Evolutionary conservation across 2,113 vertebrate species (phyloP).

Genomic region (Erythrocercus mccallii): DNA sequence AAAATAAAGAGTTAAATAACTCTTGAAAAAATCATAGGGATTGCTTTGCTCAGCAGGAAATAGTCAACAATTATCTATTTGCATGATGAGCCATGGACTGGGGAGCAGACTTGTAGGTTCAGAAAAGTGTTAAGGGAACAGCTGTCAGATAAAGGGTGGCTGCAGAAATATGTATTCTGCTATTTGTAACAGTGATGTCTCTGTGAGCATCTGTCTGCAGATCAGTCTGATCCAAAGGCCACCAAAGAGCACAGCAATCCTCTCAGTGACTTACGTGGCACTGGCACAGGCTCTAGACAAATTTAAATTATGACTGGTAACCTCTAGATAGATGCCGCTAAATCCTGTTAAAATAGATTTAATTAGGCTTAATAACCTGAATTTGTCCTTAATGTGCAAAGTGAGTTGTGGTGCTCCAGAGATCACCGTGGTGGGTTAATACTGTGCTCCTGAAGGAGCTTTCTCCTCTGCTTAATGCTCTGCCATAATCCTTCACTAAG

Average conservation of each 20-base stretch:
- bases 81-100: constrained; percentile 12
- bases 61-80: not conserved
- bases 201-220: not conserved
- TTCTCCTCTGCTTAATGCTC: not conserved
- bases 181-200: not conserved
- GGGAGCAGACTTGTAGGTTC: not conserved
- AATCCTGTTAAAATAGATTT: not conserved
- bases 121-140: constrained; percentile 13
- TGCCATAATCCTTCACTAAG: not conserved
- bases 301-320: not conserved
- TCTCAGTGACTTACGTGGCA: not conserved
- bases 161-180: not conserved
- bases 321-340: not conserved
- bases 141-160: constrained; percentile 18
- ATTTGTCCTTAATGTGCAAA: not conserved
- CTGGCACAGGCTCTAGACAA: not conserved
- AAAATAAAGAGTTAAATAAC: not conserved
- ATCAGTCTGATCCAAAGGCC: not conserved
- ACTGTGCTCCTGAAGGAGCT: not conserved
- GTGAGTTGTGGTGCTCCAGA: not conserved
- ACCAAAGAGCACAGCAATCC: not conserved
- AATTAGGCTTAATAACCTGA: constrained; percentile 18
- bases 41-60: not conserved
- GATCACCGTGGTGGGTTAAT: not conserved
- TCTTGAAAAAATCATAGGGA: not conserved